Percentiles rank a stretch among this genome's conserved stretches.
Conservation (phyloP, 2,888 invertebrate genomes). For the Liposcelis brunnea region DNA sequence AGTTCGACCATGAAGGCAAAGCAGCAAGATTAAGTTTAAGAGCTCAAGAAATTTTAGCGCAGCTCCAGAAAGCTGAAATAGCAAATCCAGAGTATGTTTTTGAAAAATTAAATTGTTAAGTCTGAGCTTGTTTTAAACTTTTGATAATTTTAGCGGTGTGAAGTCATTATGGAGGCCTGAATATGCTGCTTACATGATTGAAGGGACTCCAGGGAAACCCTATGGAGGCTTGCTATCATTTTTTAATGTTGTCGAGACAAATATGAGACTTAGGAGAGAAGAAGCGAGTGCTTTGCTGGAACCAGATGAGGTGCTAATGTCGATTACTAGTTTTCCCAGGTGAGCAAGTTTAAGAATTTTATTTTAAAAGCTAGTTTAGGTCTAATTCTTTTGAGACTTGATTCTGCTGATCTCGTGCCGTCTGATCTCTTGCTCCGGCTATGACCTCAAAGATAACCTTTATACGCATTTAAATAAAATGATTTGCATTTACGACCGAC, state of each 20-base stretch:
- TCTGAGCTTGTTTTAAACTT: slow-evolving; percentile 1
- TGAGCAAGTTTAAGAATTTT: slow-evolving; percentile 24
- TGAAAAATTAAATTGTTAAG: slow-evolving; percentile 6
- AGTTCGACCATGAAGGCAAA: slow-evolving; percentile 76
- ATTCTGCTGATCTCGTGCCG: no score
- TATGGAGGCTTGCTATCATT: slow-evolving; percentile 90
- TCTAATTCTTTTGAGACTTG: no score
- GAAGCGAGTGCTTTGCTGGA: slow-evolving; percentile 62
- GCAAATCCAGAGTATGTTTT: slow-evolving; percentile 57
- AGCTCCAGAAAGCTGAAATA: slow-evolving; percentile 65
- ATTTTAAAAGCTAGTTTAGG: no score
- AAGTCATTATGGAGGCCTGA: slow-evolving; percentile 94
- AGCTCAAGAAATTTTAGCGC: slow-evolving; percentile 58
- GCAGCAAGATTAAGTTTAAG: slow-evolving; percentile 72
- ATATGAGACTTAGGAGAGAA: slow-evolving; percentile 80
- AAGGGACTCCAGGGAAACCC: slow-evolving; percentile 93
- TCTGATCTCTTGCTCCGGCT: no score
- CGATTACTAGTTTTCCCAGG: slow-evolving; percentile 88
- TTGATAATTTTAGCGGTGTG: slow-evolving; percentile 33
- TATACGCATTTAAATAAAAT: no score
- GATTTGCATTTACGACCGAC: no score
- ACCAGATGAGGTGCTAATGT: slow-evolving; percentile 70
- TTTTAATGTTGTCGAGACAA: slow-evolving; percentile 95
- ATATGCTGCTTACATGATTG: slow-evolving; percentile 97
- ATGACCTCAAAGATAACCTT: no score